Base-by-base conservation (phyloP, 2,797 vertebrate species). In the Gymnothorax javanicus region DNA sequence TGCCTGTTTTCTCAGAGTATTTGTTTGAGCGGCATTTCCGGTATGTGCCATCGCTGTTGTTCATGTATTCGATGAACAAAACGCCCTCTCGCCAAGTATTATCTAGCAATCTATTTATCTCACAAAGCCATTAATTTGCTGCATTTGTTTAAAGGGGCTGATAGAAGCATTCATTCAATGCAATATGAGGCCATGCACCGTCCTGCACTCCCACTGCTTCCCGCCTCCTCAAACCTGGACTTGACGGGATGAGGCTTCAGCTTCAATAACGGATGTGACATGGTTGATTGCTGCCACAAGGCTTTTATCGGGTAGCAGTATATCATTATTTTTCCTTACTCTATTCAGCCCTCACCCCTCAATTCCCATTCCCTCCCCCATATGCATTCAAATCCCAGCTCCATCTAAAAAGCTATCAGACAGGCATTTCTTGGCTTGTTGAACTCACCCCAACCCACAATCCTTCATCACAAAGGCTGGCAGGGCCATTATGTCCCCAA, bases 111-210 rank as follows among this genome's bases (percentile, higher is more conserved):
- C 59, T 84, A 20, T 84, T 59, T 84, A 43, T 84, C 83, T 71
- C 64, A 56, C 62, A 25, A 73, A 56, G 84, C 50, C 67, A 23
- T 87, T 87, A 82, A 77, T 87, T 87, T 85, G 86, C 86, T 87
- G 64, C 52, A 3, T 82, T 56, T 25, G 57, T 84, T 58, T 50
- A 85, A 81, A 67, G 25, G 3, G 2, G n/a, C 60, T 85, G 86
- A 89, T 88, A 87, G 84, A 50, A 83, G 84, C 88, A 84, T 89
- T 88, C 88, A 89, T 91, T 89, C 87, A 86, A 27, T 83, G 1
- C n/a, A 27, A 82, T 87, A 62, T 89, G 89, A 89, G 87, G 67
- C 82, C 62, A 20, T 8, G n/a, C 25, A 33, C 71, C 88, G 87
- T 88, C 89, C 88, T 86, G 60, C 23, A 67, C 17, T 85, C 84